Conservation (phyloP, 2,888 invertebrate genomes). For the Allygus modestus region DNA sequence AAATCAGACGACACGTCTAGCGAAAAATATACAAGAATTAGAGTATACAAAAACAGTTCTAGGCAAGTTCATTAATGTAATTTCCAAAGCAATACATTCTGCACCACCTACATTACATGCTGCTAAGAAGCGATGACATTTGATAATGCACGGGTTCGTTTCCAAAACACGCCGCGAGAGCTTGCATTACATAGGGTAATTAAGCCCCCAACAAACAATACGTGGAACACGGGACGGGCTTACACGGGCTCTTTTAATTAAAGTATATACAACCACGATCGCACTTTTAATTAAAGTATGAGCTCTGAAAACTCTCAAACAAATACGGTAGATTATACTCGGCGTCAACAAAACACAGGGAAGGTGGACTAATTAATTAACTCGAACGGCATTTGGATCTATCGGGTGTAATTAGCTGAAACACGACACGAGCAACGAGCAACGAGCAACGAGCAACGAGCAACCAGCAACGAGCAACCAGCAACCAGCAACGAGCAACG, state of each 20-base stretch:
- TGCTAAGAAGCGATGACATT: not conserved
- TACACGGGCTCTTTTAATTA: slow-evolving; percentile 4
- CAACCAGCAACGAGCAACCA: no score
- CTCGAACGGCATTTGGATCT: no score
- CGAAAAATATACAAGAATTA: no score
- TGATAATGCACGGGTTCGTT: not conserved
- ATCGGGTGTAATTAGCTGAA: not conserved
- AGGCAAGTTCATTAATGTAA: no score
- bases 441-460: no score
- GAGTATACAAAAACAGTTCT: no score
- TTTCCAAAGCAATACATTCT: no score
- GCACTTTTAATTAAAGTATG: slow-evolving; percentile 20
- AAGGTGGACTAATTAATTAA: not conserved
- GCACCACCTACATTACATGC: no score
- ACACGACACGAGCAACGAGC: not conserved
- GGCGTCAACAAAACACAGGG: not conserved
- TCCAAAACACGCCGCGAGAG: slow-evolving; percentile 12
- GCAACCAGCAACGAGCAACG: no score
- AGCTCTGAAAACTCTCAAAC: slow-evolving; percentile 8
- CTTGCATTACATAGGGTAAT: slow-evolving; percentile 10
- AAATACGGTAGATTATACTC: slow-evolving; percentile 5
- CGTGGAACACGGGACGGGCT: not conserved
- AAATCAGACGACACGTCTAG: no score
- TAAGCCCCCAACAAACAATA: not conserved
- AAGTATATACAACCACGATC: slow-evolving; percentile 10